Evolutionary conservation across 2,888 invertebrate species (phyloP).

Genomic region (Prenolepis imparis): DNA sequence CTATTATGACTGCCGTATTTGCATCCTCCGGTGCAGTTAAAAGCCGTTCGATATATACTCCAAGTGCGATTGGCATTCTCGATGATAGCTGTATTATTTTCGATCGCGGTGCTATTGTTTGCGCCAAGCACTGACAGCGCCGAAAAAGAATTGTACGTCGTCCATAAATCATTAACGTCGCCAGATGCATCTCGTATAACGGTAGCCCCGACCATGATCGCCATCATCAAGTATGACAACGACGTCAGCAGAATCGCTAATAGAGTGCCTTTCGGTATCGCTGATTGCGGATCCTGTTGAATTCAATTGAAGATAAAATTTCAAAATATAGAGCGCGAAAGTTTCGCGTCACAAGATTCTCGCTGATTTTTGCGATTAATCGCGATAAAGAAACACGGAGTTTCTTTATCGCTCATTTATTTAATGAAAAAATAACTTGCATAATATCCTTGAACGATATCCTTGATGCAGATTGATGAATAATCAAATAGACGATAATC

Average conservation of each 20-base stretch:
- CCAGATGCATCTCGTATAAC: slow-evolving; percentile 94
- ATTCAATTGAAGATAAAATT: slow-evolving; percentile 9
- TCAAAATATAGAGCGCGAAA: not conserved
- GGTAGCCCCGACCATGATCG: slow-evolving; percentile 91
- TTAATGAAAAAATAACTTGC: not conserved
- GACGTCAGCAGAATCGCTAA: slow-evolving; percentile 96
- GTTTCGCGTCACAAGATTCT: not conserved
- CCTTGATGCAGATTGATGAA: not conserved
- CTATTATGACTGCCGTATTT: slow-evolving; percentile 92
- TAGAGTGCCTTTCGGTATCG: slow-evolving; percentile 97
- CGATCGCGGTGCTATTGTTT: slow-evolving; percentile 63
- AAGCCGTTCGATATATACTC: slow-evolving; percentile 87
- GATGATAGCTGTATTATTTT: slow-evolving; percentile 61
- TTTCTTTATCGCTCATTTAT: not conserved
- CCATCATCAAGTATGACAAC: slow-evolving; percentile 94
- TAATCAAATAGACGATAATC: slow-evolving; percentile 18
- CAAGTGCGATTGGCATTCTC: slow-evolving; percentile 68
- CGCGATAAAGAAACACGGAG: not conserved
- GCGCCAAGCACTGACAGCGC: slow-evolving; percentile 60
- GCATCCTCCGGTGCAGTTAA: slow-evolving; percentile 88
- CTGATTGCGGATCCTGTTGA: slow-evolving; percentile 93
- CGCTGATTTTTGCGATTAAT: not conserved
- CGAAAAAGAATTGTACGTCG: slow-evolving; percentile 65
- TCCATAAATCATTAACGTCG: slow-evolving; percentile 87
- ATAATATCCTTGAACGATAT: not conserved